Evolutionary conservation across 2,113 vertebrate genomes (phyloP), one percentile per base, ranked within the genome.

Genomic region (Recurvirostra avosetta): DNA sequence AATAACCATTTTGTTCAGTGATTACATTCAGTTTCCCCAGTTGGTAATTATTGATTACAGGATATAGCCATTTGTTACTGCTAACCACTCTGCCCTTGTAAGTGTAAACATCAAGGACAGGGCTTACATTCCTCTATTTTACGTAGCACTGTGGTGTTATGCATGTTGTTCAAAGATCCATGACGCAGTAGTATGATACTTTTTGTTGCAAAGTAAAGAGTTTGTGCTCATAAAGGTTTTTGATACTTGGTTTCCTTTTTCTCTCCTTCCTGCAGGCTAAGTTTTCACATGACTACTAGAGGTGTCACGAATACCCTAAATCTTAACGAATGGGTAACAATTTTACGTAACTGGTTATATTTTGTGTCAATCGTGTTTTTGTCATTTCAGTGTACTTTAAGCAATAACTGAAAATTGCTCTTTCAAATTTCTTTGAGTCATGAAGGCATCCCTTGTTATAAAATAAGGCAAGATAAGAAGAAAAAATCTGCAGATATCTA

Each of bases 41-140:
- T 58, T 92, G 70, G 83, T 79, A 86, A 89, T 89, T 93, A 94
- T 82, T 94, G 95, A 94, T 97, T 92, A 92, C 73, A 79, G 91
- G 73, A 82, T 92, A 80, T 61, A 92, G 67, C 70, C 25, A 75
- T 89, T 96, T 95, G 77, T 91, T 92, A 91, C 91, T 84, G 79
- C 45, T 94, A 89, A 93, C 86, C 68, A 62, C 53, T 66, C n/a
- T 95, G 89, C 32, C 89, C 89, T 95, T 92, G 49, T 53, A 58
- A 79, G 36, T 62, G 62, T 68, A 95, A 95, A 91, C 80, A 85
- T 53, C 77, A 95, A 96, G 91, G 74, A 94, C 50, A 0, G n/a
- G 70, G 21, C 20, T 89, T 91, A 27, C 22, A 65, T 49, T 91
- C 11, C 34, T 62, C 19, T 86, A 3, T 86, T 92, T 83, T 45